Evolutionary conservation across 2,888 invertebrate species (phyloP), one percentile per base, ranked within the genome.

Genomic region (Hyles lineata): DNA sequence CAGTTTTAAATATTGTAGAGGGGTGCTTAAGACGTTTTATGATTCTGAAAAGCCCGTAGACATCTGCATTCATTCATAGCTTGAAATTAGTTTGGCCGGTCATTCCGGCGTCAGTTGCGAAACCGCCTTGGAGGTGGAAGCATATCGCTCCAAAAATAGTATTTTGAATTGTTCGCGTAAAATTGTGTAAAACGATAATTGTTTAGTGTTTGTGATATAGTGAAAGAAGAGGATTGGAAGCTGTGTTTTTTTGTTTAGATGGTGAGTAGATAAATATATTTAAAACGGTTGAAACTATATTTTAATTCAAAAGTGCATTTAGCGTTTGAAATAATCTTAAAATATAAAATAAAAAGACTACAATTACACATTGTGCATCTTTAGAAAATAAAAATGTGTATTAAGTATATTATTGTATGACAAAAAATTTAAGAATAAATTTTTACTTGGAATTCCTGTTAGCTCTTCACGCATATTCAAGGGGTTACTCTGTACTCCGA

Each of bases 11-110:
- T 75, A 32, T 52, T 4, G 15, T 2, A 4, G 15, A 21, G 9
- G 11, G 29, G 23, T 70, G 29, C 17, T 71, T 78, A 74, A n/a
- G 7, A 19, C 74, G 17, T 75, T 76, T 71, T 71, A 43, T 25
- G 8, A 21, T 60, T 58, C 35, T 25, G 70, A 76, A 72, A 72
- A 76, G 58, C 29, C 62, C 61, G 70, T 62, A 76, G 77, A 78
- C 84, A 83, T 87, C 85, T 84, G 82, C 79, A 79, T 82, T 82
- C 85, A 85, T 85, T 84, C 84, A 80, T 78, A 70, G 70, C 73
- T 77, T 79, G 73, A 71, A 71, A 71, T 71, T 71, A 21, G 70
- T 58, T 59, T n/a, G 35, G n/a, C 50, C 63, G 23, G 35, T 23
- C 73, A 60, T 73, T 73, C 71, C 50, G 17, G 59, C 58, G 70